These are phyloP conservation scores for Lasioglossum calceatum DNA, from an alignment of 2,888 invertebrate species.

Conservation along the genomic window DNA sequence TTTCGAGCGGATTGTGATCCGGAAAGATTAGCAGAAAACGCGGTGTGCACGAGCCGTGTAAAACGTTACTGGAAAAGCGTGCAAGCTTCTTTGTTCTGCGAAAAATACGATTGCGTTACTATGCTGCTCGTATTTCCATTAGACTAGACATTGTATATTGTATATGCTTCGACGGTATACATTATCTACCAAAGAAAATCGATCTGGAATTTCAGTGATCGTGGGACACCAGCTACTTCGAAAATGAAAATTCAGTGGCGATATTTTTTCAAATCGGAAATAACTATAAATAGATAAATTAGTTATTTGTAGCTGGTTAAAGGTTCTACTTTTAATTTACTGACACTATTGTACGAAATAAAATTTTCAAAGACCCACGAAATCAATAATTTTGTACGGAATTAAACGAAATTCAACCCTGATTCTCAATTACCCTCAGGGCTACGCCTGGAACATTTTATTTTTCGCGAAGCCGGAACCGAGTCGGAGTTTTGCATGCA, in stretches of 20 bases:
- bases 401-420: background rate
- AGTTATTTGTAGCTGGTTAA: background rate
- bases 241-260: background rate
- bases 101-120: conserved; percentile 1
- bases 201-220: background rate
- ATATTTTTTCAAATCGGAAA: background rate
- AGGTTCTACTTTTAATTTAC: background rate
- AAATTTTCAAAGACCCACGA: background rate
- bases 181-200: background rate
- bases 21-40: conserved; percentile 21
- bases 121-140: background rate
- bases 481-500: background rate
- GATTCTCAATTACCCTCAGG: background rate
- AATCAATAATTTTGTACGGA: background rate
- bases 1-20: conserved; percentile 4
- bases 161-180: background rate
- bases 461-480: background rate
- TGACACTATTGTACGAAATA: background rate
- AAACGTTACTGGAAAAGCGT: conserved; percentile 1
- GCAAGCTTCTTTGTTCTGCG: background rate
- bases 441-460: background rate
- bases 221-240: background rate
- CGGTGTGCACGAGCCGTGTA: background rate
- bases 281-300: background rate
- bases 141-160: background rate